phyloP scores from a whole-genome alignment of 2,888 invertebrate genomes.

The Pantelozetes paolii region DNA sequence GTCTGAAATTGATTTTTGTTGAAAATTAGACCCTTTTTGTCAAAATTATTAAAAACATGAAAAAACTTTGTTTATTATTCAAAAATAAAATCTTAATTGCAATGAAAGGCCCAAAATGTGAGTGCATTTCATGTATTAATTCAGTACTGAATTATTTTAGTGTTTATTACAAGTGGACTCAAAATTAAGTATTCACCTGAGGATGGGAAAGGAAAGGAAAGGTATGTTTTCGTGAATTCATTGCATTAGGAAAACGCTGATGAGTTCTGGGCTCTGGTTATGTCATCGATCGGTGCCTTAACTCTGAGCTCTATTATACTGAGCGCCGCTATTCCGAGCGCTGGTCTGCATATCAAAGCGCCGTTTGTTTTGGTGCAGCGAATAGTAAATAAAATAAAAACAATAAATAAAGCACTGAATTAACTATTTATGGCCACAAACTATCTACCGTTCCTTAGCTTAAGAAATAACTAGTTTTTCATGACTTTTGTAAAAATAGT shows the following conservation, averaged over 20 bases:
- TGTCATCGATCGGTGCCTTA: background rate
- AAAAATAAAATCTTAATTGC: no score
- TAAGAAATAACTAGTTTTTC: background rate
- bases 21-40: background rate
- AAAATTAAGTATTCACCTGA: constrained; percentile 14
- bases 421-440: background rate
- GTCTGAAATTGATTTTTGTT: background rate
- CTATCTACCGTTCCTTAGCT: background rate
- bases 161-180: constrained; percentile 1
- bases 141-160: background rate
- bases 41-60: no score
- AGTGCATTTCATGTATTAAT: background rate
- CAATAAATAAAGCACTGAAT: background rate
- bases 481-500: background rate
- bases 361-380: background rate
- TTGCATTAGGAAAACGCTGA: constrained; percentile 1
- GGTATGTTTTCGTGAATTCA: constrained; percentile 14
- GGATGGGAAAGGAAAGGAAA: background rate
- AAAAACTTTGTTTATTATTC: no score
- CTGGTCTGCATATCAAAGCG: background rate
- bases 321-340: background rate
- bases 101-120: background rate
- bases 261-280: background rate
- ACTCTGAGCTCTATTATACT: background rate
- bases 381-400: background rate